These are phyloP conservation scores for Drosophila malerkotliana DNA, from an alignment of 1,140 invertebrate species.

Conservation along the genomic window DNA sequence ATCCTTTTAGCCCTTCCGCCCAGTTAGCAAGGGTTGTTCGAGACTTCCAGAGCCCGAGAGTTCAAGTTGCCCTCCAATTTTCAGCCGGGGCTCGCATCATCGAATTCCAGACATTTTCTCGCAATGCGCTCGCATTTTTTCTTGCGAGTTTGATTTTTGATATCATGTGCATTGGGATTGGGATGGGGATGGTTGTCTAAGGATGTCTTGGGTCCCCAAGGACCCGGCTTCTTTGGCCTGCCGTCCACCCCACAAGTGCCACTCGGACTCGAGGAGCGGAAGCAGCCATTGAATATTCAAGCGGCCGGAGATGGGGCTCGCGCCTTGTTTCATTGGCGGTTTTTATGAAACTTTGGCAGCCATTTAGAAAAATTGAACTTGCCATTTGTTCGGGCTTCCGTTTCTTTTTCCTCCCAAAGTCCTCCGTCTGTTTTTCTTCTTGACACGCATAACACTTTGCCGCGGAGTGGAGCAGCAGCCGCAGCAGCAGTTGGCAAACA, in stretches of 20 bases:
- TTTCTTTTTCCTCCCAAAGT: neutral
- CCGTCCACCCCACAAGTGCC: conserved; percentile 51
- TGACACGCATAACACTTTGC: conserved; percentile 77
- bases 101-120: conserved; percentile 67
- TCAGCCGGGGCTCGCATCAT: conserved; percentile 51
- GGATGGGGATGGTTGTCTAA: conserved; percentile 13
- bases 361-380: conserved; percentile 70
- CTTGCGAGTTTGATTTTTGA: conserved; percentile 49
- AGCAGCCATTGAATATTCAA: conserved; percentile 79
- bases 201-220: conserved; percentile 16
- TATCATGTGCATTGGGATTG: conserved; percentile 26
- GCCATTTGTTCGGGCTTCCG: conserved; percentile 44
- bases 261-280: conserved; percentile 63
- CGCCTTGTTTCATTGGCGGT: conserved; percentile 66
- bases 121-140: conserved; percentile 71
- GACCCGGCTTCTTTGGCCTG: conserved; percentile 30
- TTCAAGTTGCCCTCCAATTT: neutral
- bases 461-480: neutral
- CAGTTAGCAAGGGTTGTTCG: conserved; percentile 67
- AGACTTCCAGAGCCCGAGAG: neutral
- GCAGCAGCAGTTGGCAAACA: conserved; percentile 77
- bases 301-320: conserved; percentile 23
- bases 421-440: conserved; percentile 13
- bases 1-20: conserved; percentile 27
- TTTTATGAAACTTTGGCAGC: conserved; percentile 74